Conservation (phyloP, 2,888 invertebrate species). For the Drosophila rellima region DNA sequence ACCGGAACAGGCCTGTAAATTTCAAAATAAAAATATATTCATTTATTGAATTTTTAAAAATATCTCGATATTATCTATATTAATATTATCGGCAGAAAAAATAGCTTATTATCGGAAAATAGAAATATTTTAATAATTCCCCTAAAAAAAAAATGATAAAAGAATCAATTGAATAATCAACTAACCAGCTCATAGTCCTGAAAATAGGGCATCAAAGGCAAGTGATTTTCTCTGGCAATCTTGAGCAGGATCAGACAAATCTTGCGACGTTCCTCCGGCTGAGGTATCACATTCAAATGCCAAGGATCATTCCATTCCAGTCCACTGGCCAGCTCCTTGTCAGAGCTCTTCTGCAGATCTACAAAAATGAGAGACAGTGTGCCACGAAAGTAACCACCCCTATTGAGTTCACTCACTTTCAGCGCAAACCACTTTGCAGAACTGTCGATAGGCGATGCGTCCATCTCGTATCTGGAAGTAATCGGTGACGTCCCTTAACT, state of each 20-base stretch:
- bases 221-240: slow-evolving; percentile 89
- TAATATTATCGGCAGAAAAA: too few relatives aligned
- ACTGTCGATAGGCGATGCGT: slow-evolving; percentile 91
- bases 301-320: slow-evolving; percentile 90
- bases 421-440: slow-evolving; percentile 89
- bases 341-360: slow-evolving; percentile 64
- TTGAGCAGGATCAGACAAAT: slow-evolving; percentile 90
- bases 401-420: slow-evolving; percentile 69
- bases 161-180: too few relatives aligned
- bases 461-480: slow-evolving; percentile 93
- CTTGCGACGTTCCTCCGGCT: slow-evolving; percentile 89
- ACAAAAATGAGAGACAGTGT: background rate
- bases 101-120: too few relatives aligned
- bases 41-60: too few relatives aligned
- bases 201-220: slow-evolving; percentile 90
- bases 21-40: too few relatives aligned
- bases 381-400: background rate
- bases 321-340: slow-evolving; percentile 86
- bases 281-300: slow-evolving; percentile 89
- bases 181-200: slow-evolving; percentile 85
- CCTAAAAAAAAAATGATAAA: too few relatives aligned
- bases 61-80: too few relatives aligned
- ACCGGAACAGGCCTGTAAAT: too few relatives aligned
- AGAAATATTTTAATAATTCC: too few relatives aligned
- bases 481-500: slow-evolving; percentile 91